Conservation (phyloP, 1,140 invertebrate genomes). For the Harpegnathos saltator region DNA sequence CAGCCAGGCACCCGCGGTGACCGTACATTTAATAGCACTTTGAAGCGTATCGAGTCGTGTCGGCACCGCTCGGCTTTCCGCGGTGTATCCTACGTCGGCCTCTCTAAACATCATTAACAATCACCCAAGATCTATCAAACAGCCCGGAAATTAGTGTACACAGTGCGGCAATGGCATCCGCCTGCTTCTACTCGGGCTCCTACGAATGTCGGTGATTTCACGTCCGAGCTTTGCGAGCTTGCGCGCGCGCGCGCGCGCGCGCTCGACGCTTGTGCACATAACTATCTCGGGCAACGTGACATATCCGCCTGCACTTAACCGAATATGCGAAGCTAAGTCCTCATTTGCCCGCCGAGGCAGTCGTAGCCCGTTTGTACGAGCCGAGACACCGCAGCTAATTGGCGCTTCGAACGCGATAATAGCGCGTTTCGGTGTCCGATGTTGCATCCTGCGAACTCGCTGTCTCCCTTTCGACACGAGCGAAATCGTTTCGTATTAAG, state of each 20-base stretch:
- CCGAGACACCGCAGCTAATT: slow-evolving; percentile 48
- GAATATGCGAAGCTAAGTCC: slow-evolving; percentile 16
- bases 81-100: slow-evolving; percentile 62
- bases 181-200: slow-evolving; percentile 19
- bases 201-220: slow-evolving; percentile 39
- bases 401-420: slow-evolving; percentile 63
- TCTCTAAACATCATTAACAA: slow-evolving; percentile 83
- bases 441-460: background rate
- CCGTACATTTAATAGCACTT: slow-evolving; percentile 80
- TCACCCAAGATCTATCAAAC: slow-evolving; percentile 82
- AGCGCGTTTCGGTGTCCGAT: slow-evolving; percentile 52
- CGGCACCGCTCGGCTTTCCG: slow-evolving; percentile 21
- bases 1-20: slow-evolving; percentile 53
- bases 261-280: background rate
- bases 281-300: slow-evolving; percentile 14
- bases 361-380: slow-evolving; percentile 51
- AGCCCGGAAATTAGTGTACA: slow-evolving; percentile 81
- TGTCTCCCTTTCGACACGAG: background rate
- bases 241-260: slow-evolving; percentile 61
- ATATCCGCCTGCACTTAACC: slow-evolving; percentile 42
- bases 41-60: slow-evolving; percentile 71
- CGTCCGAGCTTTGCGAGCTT: slow-evolving; percentile 49
- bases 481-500: background rate
- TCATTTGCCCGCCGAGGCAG: slow-evolving; percentile 31
- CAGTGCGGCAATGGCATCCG: slow-evolving; percentile 55